These are phyloP conservation scores for Zaprionus bogoriensis DNA, from an alignment of 2,888 invertebrate species.

Conservation along the genomic window DNA sequence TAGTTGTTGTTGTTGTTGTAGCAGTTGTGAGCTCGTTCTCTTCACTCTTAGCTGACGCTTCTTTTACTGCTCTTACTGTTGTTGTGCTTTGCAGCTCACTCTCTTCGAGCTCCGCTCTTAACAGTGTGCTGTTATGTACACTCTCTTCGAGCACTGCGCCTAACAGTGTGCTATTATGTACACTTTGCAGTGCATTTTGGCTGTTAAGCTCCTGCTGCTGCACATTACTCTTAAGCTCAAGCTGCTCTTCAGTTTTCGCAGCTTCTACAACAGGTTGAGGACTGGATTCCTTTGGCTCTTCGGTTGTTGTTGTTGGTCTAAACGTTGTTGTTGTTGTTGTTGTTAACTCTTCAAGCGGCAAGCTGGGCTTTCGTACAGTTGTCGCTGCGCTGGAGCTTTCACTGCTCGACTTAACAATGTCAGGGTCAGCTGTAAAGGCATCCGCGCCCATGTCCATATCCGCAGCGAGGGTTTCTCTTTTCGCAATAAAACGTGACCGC, in stretches of 20 bases:
- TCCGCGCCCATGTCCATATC: conserved; percentile 32
- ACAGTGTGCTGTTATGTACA: neutral
- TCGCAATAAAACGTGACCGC: conserved; percentile 65
- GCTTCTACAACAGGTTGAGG: too few relatives aligned
- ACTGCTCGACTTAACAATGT: conserved; percentile 52
- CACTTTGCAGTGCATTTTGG: neutral
- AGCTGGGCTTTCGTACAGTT: neutral
- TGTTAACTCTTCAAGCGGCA: neutral
- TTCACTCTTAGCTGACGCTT: neutral
- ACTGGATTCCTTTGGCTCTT: neutral
- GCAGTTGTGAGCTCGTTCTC: neutral
- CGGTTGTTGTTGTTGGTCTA: neutral
- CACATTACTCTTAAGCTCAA: neutral
- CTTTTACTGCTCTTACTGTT: neutral
- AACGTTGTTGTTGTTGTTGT: conserved; percentile 5
- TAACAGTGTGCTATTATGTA: neutral
- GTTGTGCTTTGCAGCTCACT: neutral
- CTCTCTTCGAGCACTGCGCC: neutral
- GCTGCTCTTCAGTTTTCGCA: neutral
- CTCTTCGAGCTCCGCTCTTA: neutral
- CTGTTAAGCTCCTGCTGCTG: neutral
- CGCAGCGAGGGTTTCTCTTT: conserved; percentile 70
- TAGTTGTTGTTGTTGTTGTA: conserved; percentile 8
- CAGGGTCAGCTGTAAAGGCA: conserved; percentile 59
- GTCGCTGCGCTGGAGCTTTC: conserved; percentile 49